These are phyloP conservation scores for Empis stercorea DNA, from an alignment of 2,888 invertebrate species.

Conservation along the genomic window DNA sequence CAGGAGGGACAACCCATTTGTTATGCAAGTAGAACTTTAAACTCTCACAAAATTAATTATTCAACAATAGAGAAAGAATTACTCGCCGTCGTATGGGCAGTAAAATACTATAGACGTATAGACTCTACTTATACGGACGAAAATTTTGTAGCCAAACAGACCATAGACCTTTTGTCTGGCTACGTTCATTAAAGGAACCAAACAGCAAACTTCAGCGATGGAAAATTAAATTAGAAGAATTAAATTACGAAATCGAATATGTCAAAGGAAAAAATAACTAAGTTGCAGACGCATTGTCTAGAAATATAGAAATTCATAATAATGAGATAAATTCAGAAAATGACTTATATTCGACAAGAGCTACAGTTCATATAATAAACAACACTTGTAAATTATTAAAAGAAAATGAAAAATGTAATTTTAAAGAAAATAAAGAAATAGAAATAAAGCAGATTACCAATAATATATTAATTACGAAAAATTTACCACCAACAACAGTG, in stretches of 20 bases:
- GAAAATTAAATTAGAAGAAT: too few relatives aligned
- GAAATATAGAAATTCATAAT: not conserved
- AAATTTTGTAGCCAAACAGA: not conserved
- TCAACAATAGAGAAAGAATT: conserved; percentile 3
- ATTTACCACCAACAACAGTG: not conserved
- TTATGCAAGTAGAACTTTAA: conserved; percentile 3
- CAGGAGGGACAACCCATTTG: conserved; percentile 7
- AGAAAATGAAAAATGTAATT: not conserved
- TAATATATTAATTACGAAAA: not conserved
- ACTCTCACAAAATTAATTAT: conserved; percentile 4
- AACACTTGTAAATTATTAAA: not conserved
- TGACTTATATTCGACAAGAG: not conserved
- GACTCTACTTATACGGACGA: conserved; percentile 2
- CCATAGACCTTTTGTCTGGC: not conserved
- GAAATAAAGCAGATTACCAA: conserved; percentile 1
- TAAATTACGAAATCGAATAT: too few relatives aligned
- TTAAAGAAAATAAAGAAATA: not conserved
- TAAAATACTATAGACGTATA: conserved; percentile 3
- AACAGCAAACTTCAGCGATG: too few relatives aligned
- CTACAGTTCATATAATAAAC: conserved; percentile 5
- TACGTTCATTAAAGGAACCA: not conserved
- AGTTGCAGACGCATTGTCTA: not conserved
- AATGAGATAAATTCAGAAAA: not conserved
- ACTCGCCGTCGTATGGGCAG: too few relatives aligned
- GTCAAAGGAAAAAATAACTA: not conserved